phyloP scores from a whole-genome alignment of 2,797 vertebrate genomes.

The Cyclopterus lumpus region DNA sequence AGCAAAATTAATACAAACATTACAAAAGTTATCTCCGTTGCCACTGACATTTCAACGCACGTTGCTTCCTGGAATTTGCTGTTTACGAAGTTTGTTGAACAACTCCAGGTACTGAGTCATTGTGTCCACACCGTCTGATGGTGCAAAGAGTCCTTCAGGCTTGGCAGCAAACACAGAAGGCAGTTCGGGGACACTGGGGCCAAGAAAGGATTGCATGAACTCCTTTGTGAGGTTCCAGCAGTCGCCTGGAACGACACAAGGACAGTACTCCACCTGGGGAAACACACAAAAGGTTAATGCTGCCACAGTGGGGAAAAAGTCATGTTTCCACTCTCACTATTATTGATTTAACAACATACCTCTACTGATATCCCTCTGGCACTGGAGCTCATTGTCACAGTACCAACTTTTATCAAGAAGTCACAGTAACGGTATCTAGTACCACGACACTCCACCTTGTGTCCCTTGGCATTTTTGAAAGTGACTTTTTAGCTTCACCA shows the following conservation, averaged over 20 bases:
- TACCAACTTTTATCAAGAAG: slow-evolving; percentile 95
- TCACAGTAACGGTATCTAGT: slow-evolving; percentile 95
- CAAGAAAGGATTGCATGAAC: slow-evolving; percentile 96
- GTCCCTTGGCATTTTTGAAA: slow-evolving; percentile 98
- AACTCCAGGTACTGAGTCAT: slow-evolving; percentile 98
- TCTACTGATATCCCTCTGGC: slow-evolving; percentile 95
- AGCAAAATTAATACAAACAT: slow-evolving; percentile 26
- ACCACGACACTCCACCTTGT: slow-evolving; percentile 97
- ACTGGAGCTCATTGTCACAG: slow-evolving; percentile 94
- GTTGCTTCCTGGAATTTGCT: slow-evolving; percentile 90
- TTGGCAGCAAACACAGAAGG: slow-evolving; percentile 89
- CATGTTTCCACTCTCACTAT: background rate
- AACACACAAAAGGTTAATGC: slow-evolving; percentile 21
- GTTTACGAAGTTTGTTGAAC: slow-evolving; percentile 97
- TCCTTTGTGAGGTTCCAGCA: slow-evolving; percentile 97
- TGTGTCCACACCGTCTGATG: slow-evolving; percentile 88
- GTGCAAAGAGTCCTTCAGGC: slow-evolving; percentile 89
- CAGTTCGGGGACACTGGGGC: slow-evolving; percentile 87
- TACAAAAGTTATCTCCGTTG: slow-evolving; percentile 3
- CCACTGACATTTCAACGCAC: slow-evolving; percentile 83
- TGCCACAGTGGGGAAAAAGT: background rate
- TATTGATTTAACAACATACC: slow-evolving; percentile 77
- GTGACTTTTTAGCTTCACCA: slow-evolving; percentile 98
- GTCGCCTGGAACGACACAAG: slow-evolving; percentile 94
- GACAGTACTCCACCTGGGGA: slow-evolving; percentile 93